Base-by-base conservation (phyloP, 2,113 vertebrate species). In the Thomomys bottae region DNA sequence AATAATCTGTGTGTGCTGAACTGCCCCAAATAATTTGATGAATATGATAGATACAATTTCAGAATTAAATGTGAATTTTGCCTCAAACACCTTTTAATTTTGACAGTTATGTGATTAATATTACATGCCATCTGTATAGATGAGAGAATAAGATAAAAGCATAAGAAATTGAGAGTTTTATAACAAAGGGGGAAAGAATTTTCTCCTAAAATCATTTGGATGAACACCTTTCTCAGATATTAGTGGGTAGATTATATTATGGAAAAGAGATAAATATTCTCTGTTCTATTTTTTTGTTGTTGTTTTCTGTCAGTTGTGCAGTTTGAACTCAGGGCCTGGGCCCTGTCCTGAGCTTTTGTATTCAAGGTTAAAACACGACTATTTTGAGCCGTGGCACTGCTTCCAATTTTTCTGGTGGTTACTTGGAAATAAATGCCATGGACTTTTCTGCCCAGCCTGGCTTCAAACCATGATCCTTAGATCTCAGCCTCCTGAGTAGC, bases 21-120 rank as follows among this genome's bases (percentile, higher is more conserved):
- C 87, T 88, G 40, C 14, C 70, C 5, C 24, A 20, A 30, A 86
- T 23, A 83, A 82, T 95, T 88, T 75, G 2, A 12, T 21, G 26
- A 64, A 57, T 72, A 2, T 87, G 54, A 71, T 81, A 17, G 84
- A 87, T 11, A 34, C 86, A 76, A 80, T 40, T 49, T 10, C 28
- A 87, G 4, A 78, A 68, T 9, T 64, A 8, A 77, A 32, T 49
- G 0, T 77, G 63, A 82, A 63, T 61, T 75, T 66, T 81, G 30
- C 34, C 38, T 68, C 89, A 24, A 72, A 40, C 3, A 7, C 79
- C 24, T 89, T 94, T 94, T 87, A 71, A 77, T 80, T 89, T 89
- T 73, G 78, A 89, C 70, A 64, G 59, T 54, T 68, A 63, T 9
- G 23, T 24, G 2, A 59, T 80, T 92, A 84, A 84, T 76, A 80